Evolutionary conservation across 2,113 vertebrate species (phyloP), one percentile per base, ranked within the genome.

Genomic region (Salvator merianae): DNA sequence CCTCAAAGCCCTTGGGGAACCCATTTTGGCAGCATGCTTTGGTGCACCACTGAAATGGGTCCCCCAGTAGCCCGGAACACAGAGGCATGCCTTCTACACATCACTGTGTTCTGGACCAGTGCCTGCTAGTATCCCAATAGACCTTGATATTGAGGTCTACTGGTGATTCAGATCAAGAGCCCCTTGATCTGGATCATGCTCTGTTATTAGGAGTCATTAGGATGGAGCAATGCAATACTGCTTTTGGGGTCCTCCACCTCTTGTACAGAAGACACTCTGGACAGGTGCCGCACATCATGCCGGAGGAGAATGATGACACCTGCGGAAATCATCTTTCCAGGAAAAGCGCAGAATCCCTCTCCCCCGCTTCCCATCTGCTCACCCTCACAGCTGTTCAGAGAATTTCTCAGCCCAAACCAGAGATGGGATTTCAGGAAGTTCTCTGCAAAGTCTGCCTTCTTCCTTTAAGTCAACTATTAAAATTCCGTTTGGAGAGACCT

Each of bases 391-490:
- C 83, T 85, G 59, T 50, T 73, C 40, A 12, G 38, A 85, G 55
- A 74, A 26, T 24, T 68, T 34, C 36, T 7, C 26, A 40, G 50
- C 81, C 53, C 36, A 13, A 73, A 36, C 83, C 59, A 63, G 69
- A 3, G 13, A 50, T 34, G 55, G 26, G 38, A 72, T 79, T 47
- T 50, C 7, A 10, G 68, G 36, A n/a, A 72, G n/a, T 26, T 34
- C 83, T 65, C 53, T 20, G 22, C 30, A 34, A 62, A 40, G 53
- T 47, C 77, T 65, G 68, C 68, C 34, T 73, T 72, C 38, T 71
- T 53, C 86, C 83, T 91, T 91, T 74, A 89, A 77, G 59, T 77
- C 53, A n/a, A 90, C 74, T 88, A 88, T 87, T 91, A 92, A 84
- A 5, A 70, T 73, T 68, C 85, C 0, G 0, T 79, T 87, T 87